Percentiles rank a stretch among this genome's conserved stretches.
phyloP scores from a whole-genome alignment of 2,797 vertebrate genomes.

The Bucorvus abyssinicus region DNA sequence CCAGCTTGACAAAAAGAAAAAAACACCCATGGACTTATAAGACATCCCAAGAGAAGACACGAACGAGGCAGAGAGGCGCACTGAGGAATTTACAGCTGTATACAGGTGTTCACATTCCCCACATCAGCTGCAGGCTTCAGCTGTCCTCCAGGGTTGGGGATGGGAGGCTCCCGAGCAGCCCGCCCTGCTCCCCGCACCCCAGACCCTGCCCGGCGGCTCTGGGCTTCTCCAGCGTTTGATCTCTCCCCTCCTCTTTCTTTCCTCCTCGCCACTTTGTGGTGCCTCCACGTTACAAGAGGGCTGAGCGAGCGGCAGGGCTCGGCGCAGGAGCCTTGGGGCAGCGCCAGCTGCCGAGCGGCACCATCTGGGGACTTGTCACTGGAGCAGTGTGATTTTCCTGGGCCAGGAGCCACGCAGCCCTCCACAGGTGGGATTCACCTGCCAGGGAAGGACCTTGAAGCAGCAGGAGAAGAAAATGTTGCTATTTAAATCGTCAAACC shows the following conservation, averaged over 20 bases:
- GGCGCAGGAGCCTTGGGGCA: neutral
- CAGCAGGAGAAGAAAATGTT: constrained; percentile 19
- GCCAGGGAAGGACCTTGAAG: neutral
- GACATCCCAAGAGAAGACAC: accelerated
- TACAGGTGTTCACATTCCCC: neutral
- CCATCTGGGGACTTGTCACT: constrained; percentile 18
- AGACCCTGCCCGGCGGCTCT: accelerated
- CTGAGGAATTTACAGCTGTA: neutral
- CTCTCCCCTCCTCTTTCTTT: neutral
- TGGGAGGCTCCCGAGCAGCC: neutral
- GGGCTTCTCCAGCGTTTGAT: neutral
- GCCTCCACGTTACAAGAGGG: neutral
- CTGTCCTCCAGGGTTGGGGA: neutral
- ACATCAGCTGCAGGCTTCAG: neutral
- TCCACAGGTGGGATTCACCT: neutral
- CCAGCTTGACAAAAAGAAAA: neutral
- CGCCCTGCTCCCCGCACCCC: accelerated
- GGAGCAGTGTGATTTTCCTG: neutral
- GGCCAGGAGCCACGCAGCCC: neutral
- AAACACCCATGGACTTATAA: neutral
- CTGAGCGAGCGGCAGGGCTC: too few species aligned
- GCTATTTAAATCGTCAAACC: constrained; percentile 13
- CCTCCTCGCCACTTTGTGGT: neutral
- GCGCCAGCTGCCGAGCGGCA: neutral
- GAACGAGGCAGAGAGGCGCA: neutral